Base-by-base conservation (phyloP, 2,113 vertebrate genomes). In the Zosterops pallidus region DNA sequence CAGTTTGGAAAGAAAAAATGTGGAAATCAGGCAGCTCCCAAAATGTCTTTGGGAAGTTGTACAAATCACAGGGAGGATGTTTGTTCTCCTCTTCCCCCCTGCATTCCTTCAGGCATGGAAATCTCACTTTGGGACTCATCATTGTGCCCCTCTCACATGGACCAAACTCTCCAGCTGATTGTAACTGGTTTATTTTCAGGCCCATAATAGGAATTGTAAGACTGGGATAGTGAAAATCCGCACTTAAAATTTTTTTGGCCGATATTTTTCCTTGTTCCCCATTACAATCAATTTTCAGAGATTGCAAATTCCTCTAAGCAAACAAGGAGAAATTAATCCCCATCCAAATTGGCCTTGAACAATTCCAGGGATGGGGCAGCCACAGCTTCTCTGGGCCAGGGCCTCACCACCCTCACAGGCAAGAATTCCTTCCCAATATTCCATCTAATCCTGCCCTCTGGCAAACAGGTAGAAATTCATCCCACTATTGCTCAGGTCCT, bases 161-260 rank as follows among this genome's bases (percentile, higher is more conserved):
- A 64, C 10, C 22, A 69, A 0, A 11, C 10, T 29, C 35, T 60
- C 22, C 37, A 28, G 29, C 1, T 64, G 24, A 11, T 44, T 39
- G 12, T 8, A 68, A 15, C 11, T 53, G 31, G 1, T 44, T 81
- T 57, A 4, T 53, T 71, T 44, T 49, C 5, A 59, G 59, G 6
- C 2, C 10, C 13, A 18, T 6, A 4, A n/a, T 5, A 72, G 6
- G 26, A 60, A 23, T 22, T 3, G 0, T 63, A 53, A 67, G 8
- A 35, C 5, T 25, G 29, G 29, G 3, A 35, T 4, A 12, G 3
- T 23, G 24, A 74, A 65, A 50, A 22, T 39, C 35, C 35, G 3
- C 10, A 57, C 6, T 6, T 42, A 11, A 59, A 18, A 5, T 23
- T 53, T 22, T 6, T 11, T 67, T 53, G 35, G 10, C 17, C 0